Base-by-base conservation (phyloP, 2,797 vertebrate genomes). In the Manis crassicaudata region DNA sequence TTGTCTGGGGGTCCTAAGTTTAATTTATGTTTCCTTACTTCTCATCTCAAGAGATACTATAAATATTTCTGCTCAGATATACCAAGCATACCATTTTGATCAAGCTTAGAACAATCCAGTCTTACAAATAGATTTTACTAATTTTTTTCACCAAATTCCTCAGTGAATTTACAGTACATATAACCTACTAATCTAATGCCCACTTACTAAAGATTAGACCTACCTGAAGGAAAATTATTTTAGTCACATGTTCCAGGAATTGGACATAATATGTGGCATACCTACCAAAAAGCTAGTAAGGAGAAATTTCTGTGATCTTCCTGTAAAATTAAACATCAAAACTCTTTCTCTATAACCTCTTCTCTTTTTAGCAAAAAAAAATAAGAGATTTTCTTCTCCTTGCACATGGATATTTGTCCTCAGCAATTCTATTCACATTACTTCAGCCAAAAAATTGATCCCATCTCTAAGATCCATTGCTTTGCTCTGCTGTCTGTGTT, bases 171-270 rank as follows among this genome's bases (percentile, higher is more conserved):
- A 81, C 4, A 80, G 25, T 62, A 40, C 50, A 80, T 50, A 58
- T 16, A 67, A 75, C 25, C 20, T 88, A 46, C 40, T 73, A 32
- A 88, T 85, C 46, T 14, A 85, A 35, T 77, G 12, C 3, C 23
- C 20, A 50, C 21, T 40, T 27, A 10, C 25, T 65, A 94, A 85
- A 85, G 62, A 62, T 82, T 40, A 96, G 52, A 93, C 65, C 29
- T n/a, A 84, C 27, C 40, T 76, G 29, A 92, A 95, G 95, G 63
- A 62, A 90, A 94, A 92, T 92, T 92, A 92, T 85, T 84, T 94
- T 29, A 94, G 60, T 90, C 37, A 77, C 18, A 85, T 54, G 10
- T 94, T 73, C 75, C 27, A 94, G 68, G 32, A 86, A 60, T 93
- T 37, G 62, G 9, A 93, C 9, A 79, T 63, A 82, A 16, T 79